Base-by-base conservation (phyloP, 2,888 invertebrate species). In the Exephanes ischioxanthus region DNA sequence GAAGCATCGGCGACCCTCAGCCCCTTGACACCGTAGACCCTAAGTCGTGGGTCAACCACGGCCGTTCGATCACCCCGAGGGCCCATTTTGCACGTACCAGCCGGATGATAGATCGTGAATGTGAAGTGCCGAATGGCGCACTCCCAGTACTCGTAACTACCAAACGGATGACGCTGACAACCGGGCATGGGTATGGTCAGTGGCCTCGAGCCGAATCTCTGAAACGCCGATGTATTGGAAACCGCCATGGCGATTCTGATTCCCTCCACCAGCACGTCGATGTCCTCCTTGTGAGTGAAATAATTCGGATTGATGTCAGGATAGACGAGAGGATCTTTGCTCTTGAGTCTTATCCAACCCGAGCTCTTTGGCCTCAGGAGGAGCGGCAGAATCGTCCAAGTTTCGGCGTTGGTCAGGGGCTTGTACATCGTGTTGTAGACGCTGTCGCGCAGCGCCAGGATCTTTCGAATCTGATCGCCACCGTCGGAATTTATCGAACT, bases 291-390 rank as follows among this genome's bases (percentile, higher is more conserved):
- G 89, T 98, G 97, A 0, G 97, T 96, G 92, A 99, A 97, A 93
- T 99, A 99, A 93, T 99, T 99, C 0, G 99, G 98, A 92, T 97
- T 97, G 78, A 99, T 97, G 16, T 97, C 96, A 0, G 99, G 99
- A 86, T 97, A 96, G 0, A 97, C 96, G 87, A 96, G 95, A 0
- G 99, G 98, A 93, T 99, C 97, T 53, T 95, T 95, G 70, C 97
- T 97, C 88, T 96, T 96, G 22, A 99, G 94, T 73, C 97, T 96
- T n/a, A 99, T 95, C 96, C 97, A 97, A 0, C 99, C 99, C 0
- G 96, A 96, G 92, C 98, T 98, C 91, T 96, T 97, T 0, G 99
- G 98, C 6, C 99, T 95, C 88, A 99, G 94, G 0, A 98, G 93
- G 3, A 98, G 94, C 0, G 98, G 98, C 41, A 98, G 94, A 85